Conservation (phyloP, 2,113 vertebrate species). For the Dipodomys stephensi region DNA sequence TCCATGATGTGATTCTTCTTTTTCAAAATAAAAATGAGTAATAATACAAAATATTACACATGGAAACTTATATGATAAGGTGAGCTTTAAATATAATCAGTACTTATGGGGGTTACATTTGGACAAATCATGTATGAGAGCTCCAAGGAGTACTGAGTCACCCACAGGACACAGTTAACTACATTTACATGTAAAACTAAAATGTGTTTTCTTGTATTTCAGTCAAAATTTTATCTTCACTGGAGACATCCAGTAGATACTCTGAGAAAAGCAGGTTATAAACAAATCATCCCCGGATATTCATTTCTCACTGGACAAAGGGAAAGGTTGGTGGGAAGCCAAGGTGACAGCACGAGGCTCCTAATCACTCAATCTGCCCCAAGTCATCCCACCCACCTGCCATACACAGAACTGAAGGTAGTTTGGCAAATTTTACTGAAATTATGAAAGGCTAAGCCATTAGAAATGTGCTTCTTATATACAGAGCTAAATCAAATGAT, state of each 20-base stretch:
- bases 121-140: constrained; percentile 33
- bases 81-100: constrained; percentile 51
- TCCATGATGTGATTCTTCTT: neutral
- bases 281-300: neutral
- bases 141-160: neutral
- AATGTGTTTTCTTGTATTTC: neutral
- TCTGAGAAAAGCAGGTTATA: neutral
- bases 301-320: neutral
- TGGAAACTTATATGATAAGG: constrained; percentile 9
- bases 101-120: constrained; percentile 14
- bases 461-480: no score
- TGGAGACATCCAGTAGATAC: neutral
- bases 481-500: constrained; percentile 17
- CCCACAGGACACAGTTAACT: neutral
- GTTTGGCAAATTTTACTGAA: constrained; percentile 32
- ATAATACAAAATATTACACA: constrained; percentile 51
- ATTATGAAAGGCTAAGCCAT: constrained; percentile 40
- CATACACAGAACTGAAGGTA: neutral
- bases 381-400: constrained; percentile 16
- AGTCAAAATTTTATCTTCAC: constrained; percentile 19
- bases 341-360: neutral
- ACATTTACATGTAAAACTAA: constrained; percentile 12
- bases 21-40: constrained; percentile 46
- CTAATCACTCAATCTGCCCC: neutral
- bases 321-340: neutral